These are phyloP conservation scores for Tortricodes alternella DNA, from an alignment of 2,888 invertebrate species.

Conservation along the genomic window DNA sequence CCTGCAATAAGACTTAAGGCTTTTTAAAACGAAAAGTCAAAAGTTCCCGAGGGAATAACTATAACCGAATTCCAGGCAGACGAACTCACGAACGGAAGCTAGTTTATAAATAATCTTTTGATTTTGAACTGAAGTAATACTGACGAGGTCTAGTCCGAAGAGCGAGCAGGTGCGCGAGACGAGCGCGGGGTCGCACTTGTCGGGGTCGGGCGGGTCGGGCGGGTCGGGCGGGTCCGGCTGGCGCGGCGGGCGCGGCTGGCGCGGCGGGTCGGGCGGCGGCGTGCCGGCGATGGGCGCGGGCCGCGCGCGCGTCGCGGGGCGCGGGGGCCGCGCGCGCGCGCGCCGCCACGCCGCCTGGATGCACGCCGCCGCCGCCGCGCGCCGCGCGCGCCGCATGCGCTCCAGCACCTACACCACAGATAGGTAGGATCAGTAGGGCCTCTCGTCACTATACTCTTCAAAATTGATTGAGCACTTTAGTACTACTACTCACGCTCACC, in stretches of 20 bases:
- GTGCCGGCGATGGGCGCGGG: constrained; percentile 35
- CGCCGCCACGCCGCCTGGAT: constrained; percentile 94
- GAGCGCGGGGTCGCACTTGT: constrained; percentile 93
- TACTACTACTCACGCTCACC: no score
- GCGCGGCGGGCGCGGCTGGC: constrained; percentile 51
- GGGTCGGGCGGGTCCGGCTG: constrained; percentile 35
- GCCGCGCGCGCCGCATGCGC: constrained; percentile 88
- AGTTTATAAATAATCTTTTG: not conserved
- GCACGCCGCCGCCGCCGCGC: constrained; percentile 90
- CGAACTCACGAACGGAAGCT: no score
- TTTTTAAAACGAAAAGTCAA: no score
- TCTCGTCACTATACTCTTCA: no score
- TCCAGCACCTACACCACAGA: constrained; percentile 87
- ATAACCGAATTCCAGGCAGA: no score
- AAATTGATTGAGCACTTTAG: no score
- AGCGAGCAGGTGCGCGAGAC: constrained; percentile 95
- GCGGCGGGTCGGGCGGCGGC: constrained; percentile 35
- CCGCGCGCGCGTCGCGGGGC: constrained; percentile 50
- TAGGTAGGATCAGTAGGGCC: not conserved
- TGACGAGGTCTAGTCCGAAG: constrained; percentile 93
- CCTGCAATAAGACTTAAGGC: no score
- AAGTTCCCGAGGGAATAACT: no score
- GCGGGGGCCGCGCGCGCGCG: constrained; percentile 83
- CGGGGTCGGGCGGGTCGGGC: constrained; percentile 74
- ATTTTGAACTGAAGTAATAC: constrained; percentile 36